Evolutionary conservation across 2,888 invertebrate genomes (phyloP), one percentile per base, ranked within the genome.

Genomic region (Myathropa florea): DNA sequence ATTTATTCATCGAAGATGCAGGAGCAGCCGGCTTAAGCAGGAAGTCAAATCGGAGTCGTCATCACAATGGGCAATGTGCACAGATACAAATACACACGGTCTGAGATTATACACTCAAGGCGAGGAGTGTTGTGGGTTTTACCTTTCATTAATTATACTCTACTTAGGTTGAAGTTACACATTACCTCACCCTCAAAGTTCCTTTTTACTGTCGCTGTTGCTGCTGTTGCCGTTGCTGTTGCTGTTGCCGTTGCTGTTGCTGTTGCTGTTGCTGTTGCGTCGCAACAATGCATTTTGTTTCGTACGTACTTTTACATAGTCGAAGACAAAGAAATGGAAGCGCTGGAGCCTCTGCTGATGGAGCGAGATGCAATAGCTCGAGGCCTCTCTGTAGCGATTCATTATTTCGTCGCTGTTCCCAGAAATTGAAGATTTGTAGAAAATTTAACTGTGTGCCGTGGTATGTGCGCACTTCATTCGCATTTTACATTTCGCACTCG

Each of bases 141-240:
- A 84, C 83, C 88, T 85, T 87, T 87, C 88, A 89, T 88, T 89
- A 89, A 89, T 89, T 89, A 89, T 83, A 85, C 87, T 88, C 87
- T 83, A 85, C 85, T 88, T 85, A 86, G 84, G 75, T 71, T 76
- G 67, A 63, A 76, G 84, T 81, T 77, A 81, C 81, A 72, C 81
- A 81, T 86, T 83, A 73, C 83, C 80, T 83, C 75, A 79, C 72
- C 73, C 65, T 86, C 71, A 61, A 61, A 65, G 64, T 67, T 80
- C 30, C 39, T 68, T 75, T 65, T 39, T 28, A 23, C 26, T 33
- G 59, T 59, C 59, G 33, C 14, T 65, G 57, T 63, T 53, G 46
- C 24, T 61, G 53, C 24, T 70, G 68, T 63, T 79, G 75, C 70
- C 68, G 70, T 36, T 57, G 33, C 21, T 63, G 53, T 53, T 39